Evolutionary conservation across 1,140 invertebrate genomes (phyloP).

Genomic region (Drosophila kohkoa): DNA sequence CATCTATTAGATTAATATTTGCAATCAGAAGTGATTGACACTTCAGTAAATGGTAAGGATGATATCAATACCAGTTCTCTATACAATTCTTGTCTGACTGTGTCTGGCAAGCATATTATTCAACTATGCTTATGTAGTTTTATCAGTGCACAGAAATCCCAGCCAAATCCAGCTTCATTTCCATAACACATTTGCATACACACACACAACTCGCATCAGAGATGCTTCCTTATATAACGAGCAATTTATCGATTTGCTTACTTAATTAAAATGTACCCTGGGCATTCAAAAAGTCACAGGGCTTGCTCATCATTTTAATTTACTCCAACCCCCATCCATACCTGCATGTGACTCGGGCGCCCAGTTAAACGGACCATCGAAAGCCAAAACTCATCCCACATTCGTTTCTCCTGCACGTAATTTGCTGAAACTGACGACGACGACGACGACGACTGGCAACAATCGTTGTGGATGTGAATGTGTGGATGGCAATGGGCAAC

Average conservation of each 20-base stretch:
- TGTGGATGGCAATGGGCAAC: constrained; percentile 41
- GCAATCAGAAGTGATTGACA: too few species aligned
- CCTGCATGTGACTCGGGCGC: constrained; percentile 39
- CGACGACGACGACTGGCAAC: constrained; percentile 19
- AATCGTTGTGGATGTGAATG: constrained; percentile 23
- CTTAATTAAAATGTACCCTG: constrained; percentile 55
- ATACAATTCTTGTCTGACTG: too few species aligned
- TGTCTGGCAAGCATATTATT: neutral
- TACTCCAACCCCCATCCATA: neutral
- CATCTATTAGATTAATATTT: too few species aligned
- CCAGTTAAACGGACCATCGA: constrained; percentile 46
- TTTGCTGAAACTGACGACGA: constrained; percentile 19
- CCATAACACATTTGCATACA: neutral
- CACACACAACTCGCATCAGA: neutral
- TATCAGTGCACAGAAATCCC: neutral
- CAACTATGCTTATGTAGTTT: neutral
- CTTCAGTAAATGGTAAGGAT: too few species aligned
- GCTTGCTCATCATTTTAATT: constrained; percentile 42
- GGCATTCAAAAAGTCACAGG: constrained; percentile 60
- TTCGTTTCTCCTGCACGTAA: neutral
- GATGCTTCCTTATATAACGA: constrained; percentile 2
- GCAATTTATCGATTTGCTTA: constrained; percentile 48
- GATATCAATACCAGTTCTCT: too few species aligned
- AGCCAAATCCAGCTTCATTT: neutral
- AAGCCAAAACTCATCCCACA: neutral